phyloP scores from a whole-genome alignment of 30 jellyfish, hydroid and myxozoan species.

The Pseudorhiza aurosa region DNA sequence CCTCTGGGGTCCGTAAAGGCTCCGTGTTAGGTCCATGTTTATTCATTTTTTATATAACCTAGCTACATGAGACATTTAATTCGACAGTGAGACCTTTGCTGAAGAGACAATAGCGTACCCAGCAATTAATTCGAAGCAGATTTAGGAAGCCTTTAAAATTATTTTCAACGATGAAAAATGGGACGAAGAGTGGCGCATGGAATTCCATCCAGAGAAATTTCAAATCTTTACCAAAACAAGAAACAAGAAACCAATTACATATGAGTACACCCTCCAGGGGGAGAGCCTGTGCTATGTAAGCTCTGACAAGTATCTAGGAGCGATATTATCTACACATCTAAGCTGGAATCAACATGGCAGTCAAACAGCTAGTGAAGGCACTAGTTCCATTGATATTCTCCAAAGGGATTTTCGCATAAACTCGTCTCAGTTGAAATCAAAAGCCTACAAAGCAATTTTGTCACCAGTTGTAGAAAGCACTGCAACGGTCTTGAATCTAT shows the following conservation, averaged over 20 bases:
- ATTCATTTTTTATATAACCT: constrained; percentile 16
- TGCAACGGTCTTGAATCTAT: constrained; percentile 52
- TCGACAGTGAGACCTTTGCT: constrained; percentile 26
- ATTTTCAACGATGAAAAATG: not conserved
- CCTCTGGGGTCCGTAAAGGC: constrained; percentile 49
- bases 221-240: not conserved
- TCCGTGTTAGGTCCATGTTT: constrained; percentile 36
- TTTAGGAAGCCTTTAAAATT: constrained; percentile 16
- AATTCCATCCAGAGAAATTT: constrained; percentile 8
- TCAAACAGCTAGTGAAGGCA: constrained; percentile 18
- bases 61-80: constrained; percentile 7
- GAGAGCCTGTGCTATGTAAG: constrained; percentile 16
- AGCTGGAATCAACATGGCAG: constrained; percentile 40
- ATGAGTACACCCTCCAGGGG: constrained; percentile 8
- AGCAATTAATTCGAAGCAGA: constrained; percentile 24
- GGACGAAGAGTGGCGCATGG: constrained; percentile 13
- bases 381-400: constrained; percentile 27
- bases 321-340: constrained; percentile 9
- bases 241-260: not conserved
- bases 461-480: constrained; percentile 32
- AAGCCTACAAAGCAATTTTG: constrained; percentile 40
- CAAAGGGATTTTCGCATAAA: constrained; percentile 15
- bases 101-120: constrained; percentile 43
- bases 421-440: constrained; percentile 46
- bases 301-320: constrained; percentile 27